Percentiles rank a stretch among this genome's conserved stretches.
Evolutionary conservation across 1,140 invertebrate species (phyloP).

Genomic region (Venturia canescens): DNA sequence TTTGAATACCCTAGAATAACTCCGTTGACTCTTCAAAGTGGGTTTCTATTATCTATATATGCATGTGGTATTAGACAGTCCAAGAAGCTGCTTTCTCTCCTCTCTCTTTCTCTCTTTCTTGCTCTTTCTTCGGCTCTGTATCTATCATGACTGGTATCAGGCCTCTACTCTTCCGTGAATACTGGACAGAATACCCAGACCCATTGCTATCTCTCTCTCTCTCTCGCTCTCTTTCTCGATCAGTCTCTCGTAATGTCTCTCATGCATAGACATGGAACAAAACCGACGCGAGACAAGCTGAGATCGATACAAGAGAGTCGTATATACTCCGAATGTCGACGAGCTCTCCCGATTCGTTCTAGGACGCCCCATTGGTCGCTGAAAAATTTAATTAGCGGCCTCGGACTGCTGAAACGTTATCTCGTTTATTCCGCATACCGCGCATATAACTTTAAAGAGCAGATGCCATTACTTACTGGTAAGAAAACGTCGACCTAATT

Average conservation of each 20-base stretch:
- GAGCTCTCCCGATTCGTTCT: constrained; percentile 33
- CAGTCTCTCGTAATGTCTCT: constrained; percentile 4
- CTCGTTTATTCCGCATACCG: neutral
- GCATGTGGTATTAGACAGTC: constrained; percentile 2
- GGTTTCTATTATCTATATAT: constrained; percentile 10
- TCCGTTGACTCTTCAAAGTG: constrained; percentile 31
- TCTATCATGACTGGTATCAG: constrained; percentile 28
- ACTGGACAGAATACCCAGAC: neutral
- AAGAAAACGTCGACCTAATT: neutral
- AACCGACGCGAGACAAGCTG: constrained; percentile 29
- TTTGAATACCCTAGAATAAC: neutral
- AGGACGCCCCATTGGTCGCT: constrained; percentile 6
- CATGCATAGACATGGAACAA: constrained; percentile 29
- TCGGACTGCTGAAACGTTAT: constrained; percentile 3
- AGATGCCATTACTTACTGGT: neutral
- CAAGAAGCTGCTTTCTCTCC: neutral
- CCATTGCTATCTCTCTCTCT: neutral
- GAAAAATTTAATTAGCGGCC: constrained; percentile 34
- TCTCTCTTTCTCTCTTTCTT: neutral
- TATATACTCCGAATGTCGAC: constrained; percentile 3
- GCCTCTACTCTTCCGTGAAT: constrained; percentile 34
- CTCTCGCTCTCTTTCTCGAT: neutral
- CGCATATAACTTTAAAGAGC: neutral
- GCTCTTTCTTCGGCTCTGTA: neutral
- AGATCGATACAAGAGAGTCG: constrained; percentile 37